A percentile compares a stretch with the other conserved stretches of the same genome.
These are phyloP conservation scores for Argyresthia goedartella DNA, from an alignment of 2,888 invertebrate genomes.

Conservation along the genomic window DNA sequence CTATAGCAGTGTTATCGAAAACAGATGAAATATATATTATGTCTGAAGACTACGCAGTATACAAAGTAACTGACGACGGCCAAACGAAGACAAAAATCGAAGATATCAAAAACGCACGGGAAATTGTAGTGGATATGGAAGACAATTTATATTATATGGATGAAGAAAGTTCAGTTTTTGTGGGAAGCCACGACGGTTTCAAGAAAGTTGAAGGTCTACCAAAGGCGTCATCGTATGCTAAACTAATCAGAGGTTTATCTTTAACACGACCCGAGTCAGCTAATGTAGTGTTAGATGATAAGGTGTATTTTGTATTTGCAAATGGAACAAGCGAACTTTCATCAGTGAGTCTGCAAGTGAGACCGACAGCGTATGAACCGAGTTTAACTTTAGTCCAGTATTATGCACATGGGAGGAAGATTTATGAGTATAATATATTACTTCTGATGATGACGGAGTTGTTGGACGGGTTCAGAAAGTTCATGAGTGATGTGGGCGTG, in stretches of 20 bases:
- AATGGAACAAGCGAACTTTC: slow-evolving; percentile 28
- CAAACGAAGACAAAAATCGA: slow-evolving; percentile 30
- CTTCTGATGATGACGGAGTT: not conserved
- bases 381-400: slow-evolving; percentile 38
- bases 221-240: slow-evolving; percentile 17
- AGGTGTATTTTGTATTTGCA: slow-evolving; percentile 23
- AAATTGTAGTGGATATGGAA: slow-evolving; percentile 34
- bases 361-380: slow-evolving; percentile 34
- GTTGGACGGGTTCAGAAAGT: not conserved
- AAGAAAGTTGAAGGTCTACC: slow-evolving; percentile 37
- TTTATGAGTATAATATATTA: slow-evolving; percentile 37
- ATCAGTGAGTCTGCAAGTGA: slow-evolving; percentile 21
- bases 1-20: slow-evolving; percentile 14
- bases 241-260: slow-evolving; percentile 33
- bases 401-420: slow-evolving; percentile 38
- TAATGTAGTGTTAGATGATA: slow-evolving; percentile 27
- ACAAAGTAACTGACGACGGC: slow-evolving; percentile 38
- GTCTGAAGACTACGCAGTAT: slow-evolving; percentile 31
- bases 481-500: not conserved
- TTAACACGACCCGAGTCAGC: slow-evolving; percentile 23
- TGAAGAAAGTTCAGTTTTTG: slow-evolving; percentile 27
- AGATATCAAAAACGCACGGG: slow-evolving; percentile 27
- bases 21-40: slow-evolving; percentile 33
- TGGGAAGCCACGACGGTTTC: slow-evolving; percentile 19
- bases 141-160: slow-evolving; percentile 39